Percentiles rank a stretch among this genome's conserved stretches.
Evolutionary conservation across 1,140 invertebrate species (phyloP).

Genomic region (Thereuonema tuberculata): DNA sequence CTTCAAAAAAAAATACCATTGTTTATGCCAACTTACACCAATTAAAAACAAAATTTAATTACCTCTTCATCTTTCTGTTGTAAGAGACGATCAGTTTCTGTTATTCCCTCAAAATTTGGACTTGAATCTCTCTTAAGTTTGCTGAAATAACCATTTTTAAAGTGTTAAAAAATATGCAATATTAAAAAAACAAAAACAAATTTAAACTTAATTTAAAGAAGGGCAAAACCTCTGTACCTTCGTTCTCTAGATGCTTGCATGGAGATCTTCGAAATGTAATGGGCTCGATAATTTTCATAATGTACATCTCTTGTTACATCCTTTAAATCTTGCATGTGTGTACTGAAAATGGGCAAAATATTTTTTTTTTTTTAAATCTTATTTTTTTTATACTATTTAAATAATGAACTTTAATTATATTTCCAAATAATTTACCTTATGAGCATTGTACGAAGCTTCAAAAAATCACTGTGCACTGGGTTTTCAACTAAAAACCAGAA

Average conservation of each 20-base stretch:
- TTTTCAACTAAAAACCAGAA: slow-evolving; percentile 85
- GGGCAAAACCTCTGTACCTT: slow-evolving; percentile 30
- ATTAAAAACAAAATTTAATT: slow-evolving; percentile 18
- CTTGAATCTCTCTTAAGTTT: slow-evolving; percentile 74
- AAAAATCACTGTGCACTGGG: slow-evolving; percentile 92
- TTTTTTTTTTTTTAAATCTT: too few relatives aligned
- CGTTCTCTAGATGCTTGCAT: slow-evolving; percentile 62
- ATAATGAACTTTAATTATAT: slow-evolving; percentile 19
- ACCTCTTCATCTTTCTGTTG: slow-evolving; percentile 89
- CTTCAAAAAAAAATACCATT: too few relatives aligned
- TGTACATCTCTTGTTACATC: slow-evolving; percentile 90
- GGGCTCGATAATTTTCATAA: slow-evolving; percentile 89
- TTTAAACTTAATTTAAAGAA: too few relatives aligned
- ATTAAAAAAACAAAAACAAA: too few relatives aligned
- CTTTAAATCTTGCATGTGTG: slow-evolving; percentile 90
- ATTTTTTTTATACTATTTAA: too few relatives aligned
- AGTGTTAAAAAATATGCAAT: too few relatives aligned
- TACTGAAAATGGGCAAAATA: slow-evolving; percentile 40
- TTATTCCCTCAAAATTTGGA: slow-evolving; percentile 52
- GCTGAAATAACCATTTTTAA: too few relatives aligned
- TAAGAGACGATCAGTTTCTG: slow-evolving; percentile 69
- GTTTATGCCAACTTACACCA: too few relatives aligned
- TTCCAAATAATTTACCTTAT: slow-evolving; percentile 41
- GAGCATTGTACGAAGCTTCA: slow-evolving; percentile 88
- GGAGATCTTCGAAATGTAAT: slow-evolving; percentile 77